A percentile compares a stretch with the other conserved stretches of the same genome.
phyloP scores from a whole-genome alignment of 1,140 invertebrate genomes.

The Probaryconus sp. region DNA sequence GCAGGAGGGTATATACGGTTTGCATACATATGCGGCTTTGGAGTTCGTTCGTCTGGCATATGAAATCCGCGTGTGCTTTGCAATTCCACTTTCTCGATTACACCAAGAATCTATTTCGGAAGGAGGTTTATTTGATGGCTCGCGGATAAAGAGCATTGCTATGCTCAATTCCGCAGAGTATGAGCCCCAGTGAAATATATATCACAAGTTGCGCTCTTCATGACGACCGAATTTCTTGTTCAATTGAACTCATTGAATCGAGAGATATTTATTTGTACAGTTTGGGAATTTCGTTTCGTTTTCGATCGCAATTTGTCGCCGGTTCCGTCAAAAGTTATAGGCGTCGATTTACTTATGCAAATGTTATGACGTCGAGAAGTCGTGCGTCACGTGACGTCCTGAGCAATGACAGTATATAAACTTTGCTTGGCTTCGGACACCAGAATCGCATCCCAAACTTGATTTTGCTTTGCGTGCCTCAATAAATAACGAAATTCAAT shows the following conservation, averaged over 20 bases:
- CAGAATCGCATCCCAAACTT: too few species aligned
- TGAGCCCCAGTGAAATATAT: constrained; percentile 4
- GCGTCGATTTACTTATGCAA: constrained; percentile 14
- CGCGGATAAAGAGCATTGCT: constrained; percentile 33
- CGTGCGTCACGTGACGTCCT: neutral
- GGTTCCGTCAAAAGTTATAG: constrained; percentile 1
- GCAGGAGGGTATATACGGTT: too few species aligned
- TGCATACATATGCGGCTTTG: constrained; percentile 4
- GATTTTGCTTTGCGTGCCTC: too few species aligned
- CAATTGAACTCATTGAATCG: constrained; percentile 23
- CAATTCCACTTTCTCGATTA: constrained; percentile 52
- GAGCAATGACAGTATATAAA: neutral
- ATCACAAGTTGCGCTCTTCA: constrained; percentile 2
- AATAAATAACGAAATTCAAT: constrained; percentile 25
- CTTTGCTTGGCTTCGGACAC: too few species aligned
- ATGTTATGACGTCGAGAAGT: neutral
- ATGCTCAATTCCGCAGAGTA: constrained; percentile 1
- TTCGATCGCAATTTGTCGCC: constrained; percentile 11
- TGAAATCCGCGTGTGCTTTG: constrained; percentile 45
- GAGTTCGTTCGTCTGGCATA: constrained; percentile 20
- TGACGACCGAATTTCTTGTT: constrained; percentile 26
- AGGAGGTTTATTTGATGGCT: constrained; percentile 45
- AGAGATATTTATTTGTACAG: constrained; percentile 4
- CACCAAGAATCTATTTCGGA: constrained; percentile 49
- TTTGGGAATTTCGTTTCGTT: constrained; percentile 21